These are phyloP conservation scores for Ganaspis sp. DNA, from an alignment of 1,140 invertebrate genomes.

Conservation along the genomic window DNA sequence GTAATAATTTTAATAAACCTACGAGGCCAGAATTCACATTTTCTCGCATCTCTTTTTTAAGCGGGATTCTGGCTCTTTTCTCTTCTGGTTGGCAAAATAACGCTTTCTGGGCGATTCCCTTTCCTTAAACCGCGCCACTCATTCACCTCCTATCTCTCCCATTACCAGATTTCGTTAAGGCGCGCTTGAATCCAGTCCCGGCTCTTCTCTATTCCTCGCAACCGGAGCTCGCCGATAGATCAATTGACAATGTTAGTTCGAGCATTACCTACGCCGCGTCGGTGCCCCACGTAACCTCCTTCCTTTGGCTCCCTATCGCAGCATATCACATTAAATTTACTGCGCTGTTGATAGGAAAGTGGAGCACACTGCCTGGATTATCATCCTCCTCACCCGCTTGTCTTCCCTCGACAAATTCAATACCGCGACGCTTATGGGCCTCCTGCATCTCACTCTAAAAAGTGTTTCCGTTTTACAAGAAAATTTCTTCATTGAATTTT, in stretches of 20 bases:
- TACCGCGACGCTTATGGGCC: conserved; percentile 37
- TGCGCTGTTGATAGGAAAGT: conserved; percentile 70
- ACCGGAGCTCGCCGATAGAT: conserved; percentile 64
- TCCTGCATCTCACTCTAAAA: conserved; percentile 34
- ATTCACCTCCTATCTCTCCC: conserved; percentile 66
- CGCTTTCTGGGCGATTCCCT: conserved; percentile 15
- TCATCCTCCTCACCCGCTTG: conserved; percentile 55
- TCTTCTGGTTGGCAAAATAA: conserved; percentile 40
- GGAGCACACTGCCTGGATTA: conserved; percentile 60
- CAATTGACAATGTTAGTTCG: conserved; percentile 68
- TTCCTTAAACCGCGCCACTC: conserved; percentile 48
- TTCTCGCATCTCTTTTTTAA: conserved; percentile 32
- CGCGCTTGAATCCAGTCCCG: conserved; percentile 57
- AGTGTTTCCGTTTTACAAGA: conserved; percentile 14
- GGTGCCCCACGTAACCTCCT: conserved; percentile 49
- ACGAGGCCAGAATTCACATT: conserved; percentile 3
- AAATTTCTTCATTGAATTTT: not conserved
- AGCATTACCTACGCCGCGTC: conserved; percentile 55
- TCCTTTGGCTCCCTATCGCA: conserved; percentile 55
- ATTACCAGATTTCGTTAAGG: conserved; percentile 72
- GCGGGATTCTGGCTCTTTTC: not conserved
- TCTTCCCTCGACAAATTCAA: conserved; percentile 59
- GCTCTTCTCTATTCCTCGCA: conserved; percentile 32
- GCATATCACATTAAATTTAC: conserved; percentile 72
- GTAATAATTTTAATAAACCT: conserved; percentile 25